phyloP scores from a whole-genome alignment of 2,113 vertebrate genomes.

The Paracanthobrama guichenoti region DNA sequence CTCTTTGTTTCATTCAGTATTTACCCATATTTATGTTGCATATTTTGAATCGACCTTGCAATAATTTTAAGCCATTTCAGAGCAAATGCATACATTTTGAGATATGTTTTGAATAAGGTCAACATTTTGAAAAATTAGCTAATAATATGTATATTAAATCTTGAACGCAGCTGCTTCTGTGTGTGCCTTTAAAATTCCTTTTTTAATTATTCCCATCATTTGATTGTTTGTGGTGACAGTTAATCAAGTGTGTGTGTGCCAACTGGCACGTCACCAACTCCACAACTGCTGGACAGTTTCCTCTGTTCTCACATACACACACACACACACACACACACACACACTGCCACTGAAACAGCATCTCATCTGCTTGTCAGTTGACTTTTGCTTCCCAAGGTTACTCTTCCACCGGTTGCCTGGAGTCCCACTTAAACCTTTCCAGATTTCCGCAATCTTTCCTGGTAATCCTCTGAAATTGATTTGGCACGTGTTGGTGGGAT shows the following conservation, averaged over 20 bases:
- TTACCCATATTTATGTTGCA: not conserved
- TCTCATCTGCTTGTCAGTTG: constrained; percentile 38
- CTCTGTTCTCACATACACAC: too few relatives aligned
- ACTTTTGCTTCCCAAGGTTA: constrained; percentile 5
- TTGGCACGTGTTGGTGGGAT: constrained; percentile 58
- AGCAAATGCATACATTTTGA: too few relatives aligned
- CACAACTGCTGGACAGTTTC: constrained; percentile 34
- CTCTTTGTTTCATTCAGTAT: not conserved
- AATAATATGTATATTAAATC: not conserved
- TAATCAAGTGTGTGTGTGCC: constrained; percentile 71
- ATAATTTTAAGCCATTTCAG: not conserved
- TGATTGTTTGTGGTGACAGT: constrained; percentile 74
- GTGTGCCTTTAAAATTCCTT: constrained; percentile 60
- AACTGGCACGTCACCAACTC: constrained; percentile 65
- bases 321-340: constrained; percentile 11
- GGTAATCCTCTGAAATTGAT: constrained; percentile 67
- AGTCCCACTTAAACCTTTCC: constrained; percentile 61
- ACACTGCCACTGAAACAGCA: not conserved
- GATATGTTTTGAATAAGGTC: not conserved
- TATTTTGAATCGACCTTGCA: not conserved
- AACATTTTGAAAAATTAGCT: not conserved
- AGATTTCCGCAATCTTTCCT: constrained; percentile 60
- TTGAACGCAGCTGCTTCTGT: not conserved
- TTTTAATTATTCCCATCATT: constrained; percentile 72
- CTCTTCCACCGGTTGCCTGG: constrained; percentile 49